A percentile compares a stretch with the other conserved stretches of the same genome.
Evolutionary conservation across 2,888 invertebrate species (phyloP).

Genomic region (Oligia fasciuncula): DNA sequence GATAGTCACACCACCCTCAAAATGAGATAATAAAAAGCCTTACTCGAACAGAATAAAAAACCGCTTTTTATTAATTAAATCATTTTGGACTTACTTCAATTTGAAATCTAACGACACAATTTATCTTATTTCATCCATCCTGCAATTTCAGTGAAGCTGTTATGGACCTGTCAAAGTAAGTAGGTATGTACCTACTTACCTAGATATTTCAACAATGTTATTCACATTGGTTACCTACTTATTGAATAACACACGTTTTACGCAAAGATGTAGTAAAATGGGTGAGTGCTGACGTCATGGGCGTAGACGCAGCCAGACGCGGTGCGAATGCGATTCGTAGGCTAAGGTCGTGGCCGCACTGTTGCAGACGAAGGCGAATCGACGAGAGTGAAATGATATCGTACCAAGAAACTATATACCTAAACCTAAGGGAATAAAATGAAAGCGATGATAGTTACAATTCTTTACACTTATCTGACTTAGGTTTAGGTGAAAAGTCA

Average conservation of each 20-base stretch:
- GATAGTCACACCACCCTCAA: too few species aligned
- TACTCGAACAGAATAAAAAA: too few species aligned
- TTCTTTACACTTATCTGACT: background rate
- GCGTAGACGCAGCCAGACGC: background rate
- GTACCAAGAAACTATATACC: background rate
- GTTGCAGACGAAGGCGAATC: background rate
- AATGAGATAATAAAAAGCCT: too few species aligned
- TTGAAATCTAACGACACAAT: too few species aligned
- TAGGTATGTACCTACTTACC: background rate
- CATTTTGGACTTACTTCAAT: too few species aligned
- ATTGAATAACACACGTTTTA: slow-evolving; percentile 26
- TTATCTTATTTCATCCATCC: background rate
- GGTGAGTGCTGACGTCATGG: slow-evolving; percentile 31
- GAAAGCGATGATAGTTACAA: background rate
- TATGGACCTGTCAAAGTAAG: background rate
- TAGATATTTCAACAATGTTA: background rate
- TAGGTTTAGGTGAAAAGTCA: background rate
- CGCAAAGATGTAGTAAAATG: slow-evolving; percentile 30
- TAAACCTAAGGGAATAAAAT: too few species aligned
- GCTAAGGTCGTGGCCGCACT: slow-evolving; percentile 41
- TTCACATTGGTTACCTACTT: slow-evolving; percentile 36
- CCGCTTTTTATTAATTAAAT: too few species aligned
- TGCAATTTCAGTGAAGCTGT: background rate
- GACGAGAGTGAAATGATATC: background rate
- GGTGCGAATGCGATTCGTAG: slow-evolving; percentile 32